Evolutionary conservation across 2,888 invertebrate species (phyloP).

Genomic region (Crioceris asparagi): DNA sequence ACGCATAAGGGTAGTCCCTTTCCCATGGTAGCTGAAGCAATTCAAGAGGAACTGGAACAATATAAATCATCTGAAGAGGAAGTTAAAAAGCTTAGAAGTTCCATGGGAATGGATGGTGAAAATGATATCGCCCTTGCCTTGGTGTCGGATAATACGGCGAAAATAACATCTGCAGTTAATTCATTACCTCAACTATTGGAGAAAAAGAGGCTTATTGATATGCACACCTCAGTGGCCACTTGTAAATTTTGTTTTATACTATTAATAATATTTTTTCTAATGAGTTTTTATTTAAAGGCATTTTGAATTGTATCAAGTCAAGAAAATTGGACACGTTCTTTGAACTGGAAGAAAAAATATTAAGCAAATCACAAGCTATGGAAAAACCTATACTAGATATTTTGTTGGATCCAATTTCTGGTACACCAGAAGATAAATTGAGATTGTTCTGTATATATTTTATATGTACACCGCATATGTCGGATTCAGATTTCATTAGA

Average conservation of each 20-base stretch:
- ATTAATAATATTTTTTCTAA: too few species aligned
- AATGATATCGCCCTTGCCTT: constrained; percentile 75
- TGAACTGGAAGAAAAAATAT: constrained; percentile 95
- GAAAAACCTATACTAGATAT: constrained; percentile 83
- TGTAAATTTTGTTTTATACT: too few species aligned
- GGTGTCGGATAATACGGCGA: constrained; percentile 87
- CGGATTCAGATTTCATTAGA: constrained; percentile 75
- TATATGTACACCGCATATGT: constrained; percentile 70
- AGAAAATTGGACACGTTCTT: constrained; percentile 92
- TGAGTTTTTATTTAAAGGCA: constrained; percentile 40
- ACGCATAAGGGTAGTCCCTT: constrained; percentile 90
- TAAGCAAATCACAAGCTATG: constrained; percentile 63
- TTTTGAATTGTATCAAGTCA: constrained; percentile 74
- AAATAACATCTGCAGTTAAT: constrained; percentile 88
- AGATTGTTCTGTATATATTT: constrained; percentile 87
- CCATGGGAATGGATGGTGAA: constrained; percentile 89
- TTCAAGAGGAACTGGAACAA: constrained; percentile 94
- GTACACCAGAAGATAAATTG: constrained; percentile 85
- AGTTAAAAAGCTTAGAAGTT: constrained; percentile 86
- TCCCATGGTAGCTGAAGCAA: constrained; percentile 93
- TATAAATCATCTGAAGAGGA: constrained; percentile 88
- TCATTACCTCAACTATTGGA: constrained; percentile 94
- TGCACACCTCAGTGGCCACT: constrained; percentile 98
- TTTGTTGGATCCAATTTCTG: constrained; percentile 75
- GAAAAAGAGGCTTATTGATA: constrained; percentile 93